Conservation (phyloP, 1,140 invertebrate genomes). For the Hypsibius dujardini region DNA sequence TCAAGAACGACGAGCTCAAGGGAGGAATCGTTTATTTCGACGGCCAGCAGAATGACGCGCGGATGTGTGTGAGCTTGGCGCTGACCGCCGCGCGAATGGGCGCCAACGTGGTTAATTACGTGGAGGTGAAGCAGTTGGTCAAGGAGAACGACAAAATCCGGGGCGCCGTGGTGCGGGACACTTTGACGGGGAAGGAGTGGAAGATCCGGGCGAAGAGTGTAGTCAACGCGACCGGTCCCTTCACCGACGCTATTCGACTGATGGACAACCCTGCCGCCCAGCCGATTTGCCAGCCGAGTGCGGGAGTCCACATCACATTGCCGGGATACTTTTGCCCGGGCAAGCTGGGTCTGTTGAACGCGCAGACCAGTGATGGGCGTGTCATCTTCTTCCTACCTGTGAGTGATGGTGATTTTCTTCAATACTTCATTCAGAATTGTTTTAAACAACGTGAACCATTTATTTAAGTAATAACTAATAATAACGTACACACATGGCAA, state of each 20-base stretch:
- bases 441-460: no score
- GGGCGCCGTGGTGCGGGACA: conserved; percentile 26
- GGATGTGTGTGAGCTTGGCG: conserved; percentile 89
- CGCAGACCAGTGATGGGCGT: conserved; percentile 85
- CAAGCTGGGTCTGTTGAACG: conserved; percentile 93
- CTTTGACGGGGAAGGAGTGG: conserved; percentile 57
- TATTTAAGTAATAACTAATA: no score
- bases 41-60: conserved; percentile 93
- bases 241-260: conserved; percentile 80
- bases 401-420: not conserved
- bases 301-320: conserved; percentile 92
- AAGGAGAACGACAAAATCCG: conserved; percentile 44
- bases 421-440: not conserved
- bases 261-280: conserved; percentile 71
- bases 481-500: no score
- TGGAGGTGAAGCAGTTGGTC: conserved; percentile 55
- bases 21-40: conserved; percentile 98
- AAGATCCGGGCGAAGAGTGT: conserved; percentile 78
- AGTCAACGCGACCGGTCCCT: conserved; percentile 95
- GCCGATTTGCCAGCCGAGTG: conserved; percentile 77
- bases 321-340: conserved; percentile 93
- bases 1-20: conserved; percentile 68
- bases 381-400: conserved; percentile 90
- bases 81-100: conserved; percentile 82
- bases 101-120: conserved; percentile 85